Conservation (phyloP, 2,888 invertebrate species). For the Octodonta nipae region DNA sequence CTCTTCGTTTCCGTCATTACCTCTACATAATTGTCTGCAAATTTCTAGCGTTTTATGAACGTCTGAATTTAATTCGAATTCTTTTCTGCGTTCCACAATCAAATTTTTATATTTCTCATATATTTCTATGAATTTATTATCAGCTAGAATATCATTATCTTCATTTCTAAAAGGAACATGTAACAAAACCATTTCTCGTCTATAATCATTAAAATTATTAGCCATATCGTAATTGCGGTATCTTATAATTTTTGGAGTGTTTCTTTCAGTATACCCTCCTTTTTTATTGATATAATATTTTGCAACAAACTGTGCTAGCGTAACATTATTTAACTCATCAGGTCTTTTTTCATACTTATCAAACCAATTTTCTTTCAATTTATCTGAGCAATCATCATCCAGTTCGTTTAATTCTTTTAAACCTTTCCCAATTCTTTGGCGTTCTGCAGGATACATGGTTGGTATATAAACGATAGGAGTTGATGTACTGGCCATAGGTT, state of each 20-base stretch:
- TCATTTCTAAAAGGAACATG: constrained; percentile 29
- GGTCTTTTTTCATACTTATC: constrained; percentile 33
- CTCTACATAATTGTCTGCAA: constrained; percentile 25
- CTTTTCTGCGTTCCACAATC: constrained; percentile 20
- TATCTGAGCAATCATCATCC: constrained; percentile 27
- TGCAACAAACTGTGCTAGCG: constrained; percentile 31
- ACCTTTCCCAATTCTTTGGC: constrained; percentile 26
- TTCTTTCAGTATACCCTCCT: constrained; percentile 11
- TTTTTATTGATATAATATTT: constrained; percentile 15
- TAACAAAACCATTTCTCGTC: constrained; percentile 24
- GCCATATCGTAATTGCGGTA: constrained; percentile 29
- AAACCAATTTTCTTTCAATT: constrained; percentile 33
- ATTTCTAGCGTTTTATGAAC: constrained; percentile 25
- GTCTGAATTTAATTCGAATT: constrained; percentile 26
- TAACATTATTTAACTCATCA: constrained; percentile 22
- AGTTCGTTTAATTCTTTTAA: constrained; percentile 23
- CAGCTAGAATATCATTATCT: constrained; percentile 26
- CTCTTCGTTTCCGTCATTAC: constrained; percentile 3
- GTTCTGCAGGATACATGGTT: constrained; percentile 30
- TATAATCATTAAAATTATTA: constrained; percentile 24
- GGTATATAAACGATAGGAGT: constrained; percentile 25
- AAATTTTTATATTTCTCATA: constrained; percentile 23
- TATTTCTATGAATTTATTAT: constrained; percentile 24
- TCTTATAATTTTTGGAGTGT: constrained; percentile 23
- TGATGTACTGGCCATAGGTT: constrained; percentile 15